Evolutionary conservation across 1,140 invertebrate species (phyloP), one percentile per base, ranked within the genome.

Genomic region (Amyelois transitella): DNA sequence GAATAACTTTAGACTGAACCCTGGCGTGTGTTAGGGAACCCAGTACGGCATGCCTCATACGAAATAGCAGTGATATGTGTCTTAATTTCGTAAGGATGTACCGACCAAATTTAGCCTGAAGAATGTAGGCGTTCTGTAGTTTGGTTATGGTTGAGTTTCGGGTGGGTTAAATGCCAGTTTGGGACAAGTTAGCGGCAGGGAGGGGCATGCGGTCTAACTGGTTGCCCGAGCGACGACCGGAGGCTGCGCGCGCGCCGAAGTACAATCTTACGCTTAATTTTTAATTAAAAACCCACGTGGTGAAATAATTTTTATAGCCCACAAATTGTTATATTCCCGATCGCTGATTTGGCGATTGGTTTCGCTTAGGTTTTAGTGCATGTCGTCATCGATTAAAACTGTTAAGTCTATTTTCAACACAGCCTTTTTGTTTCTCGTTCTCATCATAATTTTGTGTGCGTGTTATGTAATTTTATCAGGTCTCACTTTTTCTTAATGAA

Each of bases 221-320:
- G 83, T 87, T 86, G 78, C 69, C 52, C 84, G 84, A 85, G 65
- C 83, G 83, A 78, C 81, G 84, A 87, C 80, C 84, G 84, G 77
- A 82, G 84, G 74, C 81, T 77, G 81, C 80, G 81, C 83, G 75
- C 79, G 75, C 81, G 81, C 77, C 66, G 66, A 51, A 44, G 78
- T 77, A 81, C 80, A 77, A 53, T 80, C 79, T 70, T 66, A 72
- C 53, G 62, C 64, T 67, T 58, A 69, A 75, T 64, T 69, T 61
- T 66, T 64, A 60, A 66, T 69, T 64, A 53, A 61, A 57, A 60
- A 55, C 53, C 72, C 78, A 83, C 77, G 77, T 81, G 78, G 65
- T 62, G 57, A 48, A 38, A 38, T 38, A 38, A 14, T 14, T 38
- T 38, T 14, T 4, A 38, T 14, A 0, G 1, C n/a, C n/a, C 1